Conservation (phyloP, 2,113 vertebrate genomes). For the Macrotis lagotis region DNA sequence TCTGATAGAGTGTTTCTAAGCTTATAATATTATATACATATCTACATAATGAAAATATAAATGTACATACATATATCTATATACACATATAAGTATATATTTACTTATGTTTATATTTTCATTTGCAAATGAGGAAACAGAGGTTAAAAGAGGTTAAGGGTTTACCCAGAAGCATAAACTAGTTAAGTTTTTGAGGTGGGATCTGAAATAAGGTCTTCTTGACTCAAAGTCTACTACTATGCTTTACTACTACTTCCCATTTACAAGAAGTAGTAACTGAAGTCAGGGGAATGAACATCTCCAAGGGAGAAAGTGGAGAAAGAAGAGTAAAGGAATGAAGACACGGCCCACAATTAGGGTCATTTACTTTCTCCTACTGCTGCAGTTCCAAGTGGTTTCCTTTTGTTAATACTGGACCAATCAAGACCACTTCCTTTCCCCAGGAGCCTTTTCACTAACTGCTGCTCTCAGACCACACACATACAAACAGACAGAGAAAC, state of each 20-base stretch:
- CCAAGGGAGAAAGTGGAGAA: background rate
- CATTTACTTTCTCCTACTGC: background rate
- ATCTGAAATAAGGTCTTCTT: background rate
- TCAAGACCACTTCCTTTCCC: background rate
- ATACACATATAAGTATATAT: background rate
- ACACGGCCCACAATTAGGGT: background rate
- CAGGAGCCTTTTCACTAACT: background rate
- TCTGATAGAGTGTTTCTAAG: background rate
- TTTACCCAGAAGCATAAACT: background rate
- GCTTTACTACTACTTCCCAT: background rate
- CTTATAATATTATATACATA: background rate
- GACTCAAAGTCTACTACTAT: background rate
- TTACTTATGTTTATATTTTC: background rate
- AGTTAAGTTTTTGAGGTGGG: background rate
- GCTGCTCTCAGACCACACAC: background rate
- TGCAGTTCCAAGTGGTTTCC: background rate
- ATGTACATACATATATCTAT: no score
- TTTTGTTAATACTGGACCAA: background rate
- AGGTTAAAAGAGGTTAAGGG: background rate
- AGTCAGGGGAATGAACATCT: background rate
- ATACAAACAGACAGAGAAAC: background rate
- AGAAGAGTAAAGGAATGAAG: background rate
- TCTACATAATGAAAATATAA: background rate
- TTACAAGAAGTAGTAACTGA: background rate
- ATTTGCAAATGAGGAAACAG: background rate